Base-by-base conservation (phyloP, 2,888 invertebrate genomes). In the Andrena chrysosceles region DNA sequence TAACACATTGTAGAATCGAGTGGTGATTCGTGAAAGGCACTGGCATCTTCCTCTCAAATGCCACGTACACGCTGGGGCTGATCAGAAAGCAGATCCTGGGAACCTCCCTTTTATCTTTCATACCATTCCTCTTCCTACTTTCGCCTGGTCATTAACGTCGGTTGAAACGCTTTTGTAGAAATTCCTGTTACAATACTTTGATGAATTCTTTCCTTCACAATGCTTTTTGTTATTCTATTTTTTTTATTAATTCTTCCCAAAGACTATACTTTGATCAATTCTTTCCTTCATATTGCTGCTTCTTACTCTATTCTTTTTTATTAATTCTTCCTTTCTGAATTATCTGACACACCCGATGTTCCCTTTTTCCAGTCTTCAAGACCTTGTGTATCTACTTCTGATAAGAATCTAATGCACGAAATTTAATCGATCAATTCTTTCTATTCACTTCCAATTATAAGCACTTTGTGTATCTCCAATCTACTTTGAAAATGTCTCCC, bases 11-110 rank as follows among this genome's bases (percentile, higher is more conserved):
- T 66, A 76, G 69, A 59, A 85, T 81, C 84, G 77, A 74, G 69
- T 78, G 72, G 66, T 77, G 71, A 89, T 89, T 87, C 85, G 87
- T 89, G 88, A 88, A 88, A 89, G 89, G 87, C 81, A 33, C 77
- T 26, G 49, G 68, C 77, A 69, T 80, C 87, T 66, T 83, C 75
- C 80, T 83, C 73, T 76, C 64, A 89, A 89, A 89, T 89, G 89
- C 88, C 88, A 88, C 81, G 81, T 84, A 81, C 59, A 64, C 72
- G 49, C 60, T 78, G 60, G 69, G 70, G 60, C 62, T 66, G 76
- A 83, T 86, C 83, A 77, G 79, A 85, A 87, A 85, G 75, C 84
- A 79, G 67, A 80, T 80, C 64, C 75, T 71, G 81, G 23, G 62
- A 71, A 73, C 75, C 69, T 59, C 82, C 81, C 71, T 80, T 70